phyloP scores from a whole-genome alignment of 2,888 invertebrate species.

The Mesorhabditis sp. region DNA sequence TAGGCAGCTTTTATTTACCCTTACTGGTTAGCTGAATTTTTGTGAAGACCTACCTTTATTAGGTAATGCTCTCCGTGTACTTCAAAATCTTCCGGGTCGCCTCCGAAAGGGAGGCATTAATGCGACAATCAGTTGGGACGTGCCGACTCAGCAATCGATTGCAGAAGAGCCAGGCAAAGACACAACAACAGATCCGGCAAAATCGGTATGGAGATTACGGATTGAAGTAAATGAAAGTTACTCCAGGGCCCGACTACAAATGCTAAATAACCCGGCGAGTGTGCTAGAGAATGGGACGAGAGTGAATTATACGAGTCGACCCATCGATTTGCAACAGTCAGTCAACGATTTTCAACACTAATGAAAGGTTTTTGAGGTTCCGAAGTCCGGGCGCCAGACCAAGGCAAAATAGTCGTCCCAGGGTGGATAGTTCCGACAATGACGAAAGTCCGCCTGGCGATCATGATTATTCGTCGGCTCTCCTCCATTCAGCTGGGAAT shows the following conservation, averaged over 20 bases:
- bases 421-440: conserved; percentile 38
- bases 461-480: conserved; percentile 2
- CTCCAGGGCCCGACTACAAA: conserved; percentile 1
- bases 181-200: conserved; percentile 26
- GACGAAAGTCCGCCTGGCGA: conserved; percentile 25
- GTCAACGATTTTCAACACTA: conserved; percentile 6
- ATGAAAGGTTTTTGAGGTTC: background rate
- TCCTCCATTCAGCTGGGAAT: conserved; percentile 5
- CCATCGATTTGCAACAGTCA: conserved; percentile 26
- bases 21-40: conserved; percentile 41
- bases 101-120: conserved; percentile 53
- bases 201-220: conserved; percentile 1
- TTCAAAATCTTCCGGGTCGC: conserved; percentile 58
- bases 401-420: conserved; percentile 13
- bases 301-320: conserved; percentile 41
- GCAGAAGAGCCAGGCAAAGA: conserved; percentile 39
- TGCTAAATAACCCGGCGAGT: background rate
- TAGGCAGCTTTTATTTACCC: conserved; percentile 62
- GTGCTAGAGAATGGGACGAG: conserved; percentile 12
- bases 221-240: background rate
- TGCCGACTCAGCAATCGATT: conserved; percentile 52
- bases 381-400: conserved; percentile 3
- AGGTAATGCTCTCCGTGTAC: conserved; percentile 61
- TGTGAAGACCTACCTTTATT: conserved; percentile 4
- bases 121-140: conserved; percentile 55